phyloP scores from a whole-genome alignment of 2,113 vertebrate species.

The Hippocampus mohnikei region DNA sequence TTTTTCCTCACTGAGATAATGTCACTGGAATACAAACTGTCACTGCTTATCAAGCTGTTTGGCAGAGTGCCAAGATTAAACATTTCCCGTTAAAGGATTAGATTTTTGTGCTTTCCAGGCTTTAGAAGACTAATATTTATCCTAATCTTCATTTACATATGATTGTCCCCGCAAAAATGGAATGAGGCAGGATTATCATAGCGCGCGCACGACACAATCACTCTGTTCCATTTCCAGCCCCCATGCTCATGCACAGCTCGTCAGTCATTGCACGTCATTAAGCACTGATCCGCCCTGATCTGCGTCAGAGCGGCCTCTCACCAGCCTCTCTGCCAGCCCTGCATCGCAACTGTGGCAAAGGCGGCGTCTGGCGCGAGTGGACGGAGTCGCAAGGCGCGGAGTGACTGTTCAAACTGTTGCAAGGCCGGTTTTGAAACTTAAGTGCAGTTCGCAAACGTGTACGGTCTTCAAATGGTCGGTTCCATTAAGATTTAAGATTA shows the following conservation, averaged over 20 bases:
- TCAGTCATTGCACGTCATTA: conserved; percentile 55
- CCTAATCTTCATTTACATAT: conserved; percentile 1
- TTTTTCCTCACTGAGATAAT: no score
- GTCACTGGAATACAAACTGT: background rate
- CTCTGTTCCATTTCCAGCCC: conserved; percentile 54
- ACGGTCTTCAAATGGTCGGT: conserved; percentile 34
- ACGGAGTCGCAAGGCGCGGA: conserved; percentile 46
- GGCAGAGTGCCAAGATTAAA: background rate
- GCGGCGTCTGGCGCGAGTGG: conserved; percentile 48
- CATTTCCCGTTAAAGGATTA: background rate
- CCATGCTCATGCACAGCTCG: conserved; percentile 59
- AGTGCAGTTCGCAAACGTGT: conserved; percentile 38
- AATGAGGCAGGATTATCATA: conserved; percentile 3
- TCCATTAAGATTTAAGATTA: background rate
- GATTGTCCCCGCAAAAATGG: background rate
- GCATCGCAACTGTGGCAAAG: conserved; percentile 54
- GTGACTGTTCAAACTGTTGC: conserved; percentile 48
- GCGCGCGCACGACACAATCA: conserved; percentile 23
- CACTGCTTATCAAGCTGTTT: background rate
- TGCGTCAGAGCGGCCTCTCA: conserved; percentile 51
- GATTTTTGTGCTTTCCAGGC: background rate
- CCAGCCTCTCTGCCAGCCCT: conserved; percentile 55
- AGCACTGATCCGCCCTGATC: conserved; percentile 42
- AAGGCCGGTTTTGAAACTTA: conserved; percentile 42
- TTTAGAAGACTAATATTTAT: conserved; percentile 6